Evolutionary conservation across 2,797 vertebrate genomes (phyloP), one percentile per base, ranked within the genome.

Genomic region (Aphelocoma californica): DNA sequence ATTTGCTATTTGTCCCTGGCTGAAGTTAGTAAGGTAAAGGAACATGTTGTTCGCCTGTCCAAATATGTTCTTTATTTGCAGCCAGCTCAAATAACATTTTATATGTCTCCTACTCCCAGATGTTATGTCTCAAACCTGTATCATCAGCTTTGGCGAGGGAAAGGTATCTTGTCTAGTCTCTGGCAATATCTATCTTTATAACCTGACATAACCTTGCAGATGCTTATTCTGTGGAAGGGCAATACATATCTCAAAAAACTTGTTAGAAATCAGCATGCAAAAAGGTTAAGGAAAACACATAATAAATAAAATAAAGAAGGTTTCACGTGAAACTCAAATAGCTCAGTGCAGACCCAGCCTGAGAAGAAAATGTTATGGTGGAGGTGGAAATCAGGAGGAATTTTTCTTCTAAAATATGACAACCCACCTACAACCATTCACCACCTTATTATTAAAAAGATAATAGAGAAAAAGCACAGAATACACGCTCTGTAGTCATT

Each of bases 381-480:
- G 94, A 94, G 95, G 96, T 91, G 91, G 92, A 81, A 95, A 80
- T 92, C 64, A 84, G 62, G 69, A 94, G 78, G 47, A 77, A n/a
- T 90, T 97, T 91, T 95, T 96, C 60, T 91, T 93, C 78, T 82
- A 58, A 91, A 92, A 88, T 86, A 74, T 58, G 88, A 93, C 91
- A 96, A 72, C n/a, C 94, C 92, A 94, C 96, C 92, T 95, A 97
- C 93, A 95, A 91, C 92, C 88, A 93, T 91, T 96, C 90, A 92
- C 67, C 61, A 87, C 88, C 93, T 92, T 95, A 87, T 96, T 96
- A 94, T 96, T 96, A 94, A 92, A 86, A 90, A 80, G 82, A 96
- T 94, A 96, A 95, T 90, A 88, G 83, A 93, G 74, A 74, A 88
- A 95, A 91, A 1, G 2, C 36, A 45, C 26, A 60, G 58, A 81